A percentile compares a stretch with the other conserved stretches of the same genome.
Evolutionary conservation across 1,140 invertebrate species (phyloP).

Genomic region (Condylostylus longicornis): DNA sequence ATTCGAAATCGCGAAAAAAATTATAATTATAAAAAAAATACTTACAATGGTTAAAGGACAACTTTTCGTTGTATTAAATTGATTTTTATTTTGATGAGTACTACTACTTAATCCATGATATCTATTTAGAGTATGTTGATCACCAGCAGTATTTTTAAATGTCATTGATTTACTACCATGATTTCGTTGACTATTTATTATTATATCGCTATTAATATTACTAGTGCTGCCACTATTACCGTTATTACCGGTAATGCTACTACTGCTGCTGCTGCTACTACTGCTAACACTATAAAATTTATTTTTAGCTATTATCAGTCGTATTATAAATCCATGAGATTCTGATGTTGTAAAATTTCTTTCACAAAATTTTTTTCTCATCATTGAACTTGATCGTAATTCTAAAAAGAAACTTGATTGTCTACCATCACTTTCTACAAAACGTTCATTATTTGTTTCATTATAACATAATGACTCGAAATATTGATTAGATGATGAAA

Average conservation of each 20-base stretch:
- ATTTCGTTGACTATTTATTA: background rate
- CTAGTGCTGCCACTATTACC: background rate
- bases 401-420: conserved; percentile 30
- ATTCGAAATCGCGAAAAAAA: background rate
- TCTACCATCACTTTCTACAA: conserved; percentile 28
- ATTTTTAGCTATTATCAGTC: conserved; percentile 25
- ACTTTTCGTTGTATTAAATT: conserved; percentile 5
- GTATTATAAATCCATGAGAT: conserved; percentile 27
- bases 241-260: background rate
- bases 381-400: conserved; percentile 18
- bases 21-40: conserved; percentile 5
- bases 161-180: too few species aligned
- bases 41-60: conserved; percentile 30
- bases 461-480: conserved; percentile 25
- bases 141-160: too few species aligned
- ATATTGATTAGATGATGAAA: conserved; percentile 18
- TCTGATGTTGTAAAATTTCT: conserved; percentile 24
- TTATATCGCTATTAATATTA: background rate
- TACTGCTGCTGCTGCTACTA: background rate
- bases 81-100: conserved; percentile 10
- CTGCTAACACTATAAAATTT: conserved; percentile 3
- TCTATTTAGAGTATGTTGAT: too few species aligned
- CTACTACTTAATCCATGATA: too few species aligned
- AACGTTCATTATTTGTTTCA: conserved; percentile 26
- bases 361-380: conserved; percentile 16